Conservation (phyloP, 2,797 vertebrate species). For the Ataeniobius toweri region DNA sequence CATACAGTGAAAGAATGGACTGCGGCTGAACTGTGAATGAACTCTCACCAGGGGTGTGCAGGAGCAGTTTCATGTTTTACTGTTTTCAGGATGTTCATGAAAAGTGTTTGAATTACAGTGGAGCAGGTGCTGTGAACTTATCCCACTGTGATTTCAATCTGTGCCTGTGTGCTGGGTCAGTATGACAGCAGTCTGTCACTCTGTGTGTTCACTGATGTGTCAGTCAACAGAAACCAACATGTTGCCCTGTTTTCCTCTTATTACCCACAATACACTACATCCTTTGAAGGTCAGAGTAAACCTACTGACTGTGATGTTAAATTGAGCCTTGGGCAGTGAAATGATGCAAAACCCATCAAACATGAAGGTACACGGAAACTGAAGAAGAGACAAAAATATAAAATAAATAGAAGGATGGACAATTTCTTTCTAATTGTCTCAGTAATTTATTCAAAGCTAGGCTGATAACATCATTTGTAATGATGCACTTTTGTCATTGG, state of each 20-base stretch:
- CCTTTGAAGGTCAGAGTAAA: conserved; percentile 4
- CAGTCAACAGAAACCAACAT: conserved; percentile 21
- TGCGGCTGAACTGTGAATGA: neutral
- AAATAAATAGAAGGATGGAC: neutral
- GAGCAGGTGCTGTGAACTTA: conserved; percentile 15
- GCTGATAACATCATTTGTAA: neutral
- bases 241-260: conserved; percentile 25
- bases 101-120: conserved; percentile 3
- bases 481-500: neutral
- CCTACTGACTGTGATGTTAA: neutral
- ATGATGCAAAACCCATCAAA: neutral
- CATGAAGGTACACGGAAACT: neutral
- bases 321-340: neutral
- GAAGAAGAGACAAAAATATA: neutral
- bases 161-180: conserved; percentile 22
- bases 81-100: neutral
- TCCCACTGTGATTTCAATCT: conserved; percentile 1
- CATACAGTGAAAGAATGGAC: neutral
- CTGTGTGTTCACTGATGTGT: neutral
- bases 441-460: no score
- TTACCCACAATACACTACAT: neutral
- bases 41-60: conserved; percentile 8
- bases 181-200: conserved; percentile 28
- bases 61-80: neutral
- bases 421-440: neutral